Evolutionary conservation across 2,797 vertebrate genomes (phyloP), one percentile per base, ranked within the genome.

Genomic region (Parauchenoglanis punctatus): DNA sequence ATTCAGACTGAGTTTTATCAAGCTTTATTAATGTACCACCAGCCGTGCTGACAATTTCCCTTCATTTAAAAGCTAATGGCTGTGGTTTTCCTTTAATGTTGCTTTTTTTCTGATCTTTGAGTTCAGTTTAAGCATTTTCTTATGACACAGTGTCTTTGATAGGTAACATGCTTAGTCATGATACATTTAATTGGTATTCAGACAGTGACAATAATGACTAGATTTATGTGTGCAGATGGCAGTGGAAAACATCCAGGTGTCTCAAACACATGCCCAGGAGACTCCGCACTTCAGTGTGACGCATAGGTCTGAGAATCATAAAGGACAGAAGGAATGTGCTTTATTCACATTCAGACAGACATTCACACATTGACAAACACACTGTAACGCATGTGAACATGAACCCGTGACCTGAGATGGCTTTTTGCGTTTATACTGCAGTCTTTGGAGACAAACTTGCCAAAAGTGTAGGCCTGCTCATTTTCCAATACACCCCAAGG

Each of bases 291-390:
- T 77, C 25, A 77, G 18, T 59, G 73, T 91, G 89, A 91, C 46
- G 20, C 86, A 91, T 52, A 81, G 75, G 85, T 90, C 91, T 90
- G 86, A 77, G 73, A 88, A 87, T 88, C 83, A n/a, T 70, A 84
- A 56, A 58, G 82, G 78, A 68, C 75, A 18, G 63, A 87, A 84
- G 73, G 73, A 87, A 89, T 81, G 84, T 85, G 82, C 82, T 90
- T 83, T 75, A 87, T 78, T 85, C 81, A 87, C 40, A 84, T 78
- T 75, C 77, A 63, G 77, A 81, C 85, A 58, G 46, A 73, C 73
- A n/a, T 44, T 75, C 70, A 87, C 35, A 89, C 86, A 85, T 83
- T 78, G 58, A 49, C 85, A 76, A 59, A 82, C 73, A 85, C 75
- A 89, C 61, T 56, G 25, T 54, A 82, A 46, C 40, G 23, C 75